These are phyloP conservation scores for Amphimedon queenslandica DNA, from an alignment of 37 sponge, comb jelly and placozoan species.

Conservation along the genomic window DNA sequence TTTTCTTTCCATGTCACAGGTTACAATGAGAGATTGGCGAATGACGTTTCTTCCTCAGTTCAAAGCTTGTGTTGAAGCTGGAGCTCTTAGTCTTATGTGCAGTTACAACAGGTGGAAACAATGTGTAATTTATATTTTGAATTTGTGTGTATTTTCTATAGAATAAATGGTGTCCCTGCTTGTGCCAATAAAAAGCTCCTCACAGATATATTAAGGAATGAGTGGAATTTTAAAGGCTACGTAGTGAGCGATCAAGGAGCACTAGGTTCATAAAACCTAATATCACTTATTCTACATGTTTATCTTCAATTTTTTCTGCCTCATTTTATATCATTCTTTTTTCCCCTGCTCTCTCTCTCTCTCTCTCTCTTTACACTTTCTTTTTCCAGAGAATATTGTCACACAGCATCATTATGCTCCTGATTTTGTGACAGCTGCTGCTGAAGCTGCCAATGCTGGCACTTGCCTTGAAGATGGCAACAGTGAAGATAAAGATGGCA, in stretches of 20 bases:
- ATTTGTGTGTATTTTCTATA: background rate
- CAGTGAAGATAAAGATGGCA: constrained; percentile 1
- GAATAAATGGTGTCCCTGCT: constrained; percentile 53
- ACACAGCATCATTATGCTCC: constrained; percentile 38
- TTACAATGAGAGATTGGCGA: constrained; percentile 46
- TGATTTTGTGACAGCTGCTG: constrained; percentile 19
- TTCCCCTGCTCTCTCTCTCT: background rate
- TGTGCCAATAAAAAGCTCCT: constrained; percentile 59
- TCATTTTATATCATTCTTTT: too few species aligned
- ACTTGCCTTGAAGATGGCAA: constrained; percentile 44
- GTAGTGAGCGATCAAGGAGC: constrained; percentile 72
- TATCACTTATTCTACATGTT: background rate
- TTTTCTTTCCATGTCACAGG: constrained; percentile 27
- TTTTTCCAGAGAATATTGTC: constrained; percentile 23
- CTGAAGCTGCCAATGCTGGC: constrained; percentile 55
- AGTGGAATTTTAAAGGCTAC: constrained; percentile 61
- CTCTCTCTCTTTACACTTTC: background rate
- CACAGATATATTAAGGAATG: constrained; percentile 37
- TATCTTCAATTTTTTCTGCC: background rate
- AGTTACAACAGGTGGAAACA: constrained; percentile 42
- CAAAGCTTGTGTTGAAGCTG: constrained; percentile 50
- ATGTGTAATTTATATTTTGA: background rate
- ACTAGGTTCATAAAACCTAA: constrained; percentile 24
- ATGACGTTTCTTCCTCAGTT: constrained; percentile 60
- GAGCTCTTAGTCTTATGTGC: constrained; percentile 51